Conservation (phyloP, 1,140 invertebrate genomes). For the Harlomillsia oculata region DNA sequence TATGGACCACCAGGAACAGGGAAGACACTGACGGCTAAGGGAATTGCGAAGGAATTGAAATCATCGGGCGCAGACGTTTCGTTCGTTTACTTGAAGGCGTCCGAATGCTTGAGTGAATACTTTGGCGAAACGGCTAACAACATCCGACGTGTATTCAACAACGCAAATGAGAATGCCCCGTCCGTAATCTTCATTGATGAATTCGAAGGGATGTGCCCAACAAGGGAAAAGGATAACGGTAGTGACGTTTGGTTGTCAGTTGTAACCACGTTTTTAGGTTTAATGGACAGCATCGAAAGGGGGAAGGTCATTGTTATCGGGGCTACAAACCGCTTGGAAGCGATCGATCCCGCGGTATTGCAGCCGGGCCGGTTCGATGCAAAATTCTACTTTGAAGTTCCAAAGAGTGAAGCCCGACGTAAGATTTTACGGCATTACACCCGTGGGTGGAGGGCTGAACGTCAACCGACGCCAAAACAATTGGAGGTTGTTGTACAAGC, state of each 20-base stretch:
- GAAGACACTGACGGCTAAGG: too few relatives aligned
- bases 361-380: slow-evolving; percentile 36
- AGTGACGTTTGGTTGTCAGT: slow-evolving; percentile 13
- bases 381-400: not conserved
- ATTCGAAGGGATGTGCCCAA: slow-evolving; percentile 33
- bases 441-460: not conserved
- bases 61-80: too few relatives aligned
- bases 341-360: slow-evolving; percentile 40
- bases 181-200: slow-evolving; percentile 37
- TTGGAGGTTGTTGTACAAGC: too few relatives aligned
- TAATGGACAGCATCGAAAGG: slow-evolving; percentile 39
- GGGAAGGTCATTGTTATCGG: slow-evolving; percentile 34
- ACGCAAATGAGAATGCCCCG: slow-evolving; percentile 36
- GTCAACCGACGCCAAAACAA: not conserved
- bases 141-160: slow-evolving; percentile 48
- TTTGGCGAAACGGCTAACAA: slow-evolving; percentile 39
- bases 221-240: not conserved
- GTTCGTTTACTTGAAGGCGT: too few relatives aligned
- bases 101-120: too few relatives aligned
- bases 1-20: too few relatives aligned
- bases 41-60: too few relatives aligned
- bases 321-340: slow-evolving; percentile 41
- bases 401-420: not conserved
- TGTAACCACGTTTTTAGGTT: slow-evolving; percentile 39
- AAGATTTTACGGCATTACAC: slow-evolving; percentile 2